These are phyloP conservation scores for Mesocentrotus franciscanus DNA, from an alignment of 53 echinoderm and acorn worm species.

Conservation along the genomic window DNA sequence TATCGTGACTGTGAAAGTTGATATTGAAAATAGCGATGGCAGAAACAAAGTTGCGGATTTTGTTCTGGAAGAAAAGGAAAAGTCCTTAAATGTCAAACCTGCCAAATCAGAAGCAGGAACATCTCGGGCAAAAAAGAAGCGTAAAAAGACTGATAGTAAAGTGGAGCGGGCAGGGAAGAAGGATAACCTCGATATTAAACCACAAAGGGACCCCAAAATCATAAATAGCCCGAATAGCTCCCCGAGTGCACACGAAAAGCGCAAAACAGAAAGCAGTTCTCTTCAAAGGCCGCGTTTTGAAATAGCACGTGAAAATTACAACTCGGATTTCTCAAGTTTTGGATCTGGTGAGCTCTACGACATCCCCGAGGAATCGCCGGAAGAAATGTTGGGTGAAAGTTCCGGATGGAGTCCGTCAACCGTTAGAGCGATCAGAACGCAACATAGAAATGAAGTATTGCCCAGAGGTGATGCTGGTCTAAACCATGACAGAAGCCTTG, in stretches of 20 bases:
- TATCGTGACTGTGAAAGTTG: conserved; percentile 67
- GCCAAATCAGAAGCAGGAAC: conserved; percentile 32
- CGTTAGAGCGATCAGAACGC: conserved; percentile 39
- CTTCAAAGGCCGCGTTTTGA: conserved; percentile 60
- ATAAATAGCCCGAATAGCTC: conserved; percentile 34
- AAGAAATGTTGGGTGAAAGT: conserved; percentile 71
- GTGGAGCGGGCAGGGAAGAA: conserved; percentile 41
- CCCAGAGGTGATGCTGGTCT: neutral
- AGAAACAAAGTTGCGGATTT: neutral
- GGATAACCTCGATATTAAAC: conserved; percentile 42
- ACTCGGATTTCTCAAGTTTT: conserved; percentile 72
- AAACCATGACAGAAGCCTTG: neutral
- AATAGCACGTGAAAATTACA: conserved; percentile 70
- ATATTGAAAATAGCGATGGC: conserved; percentile 62
- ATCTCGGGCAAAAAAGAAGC: conserved; percentile 28
- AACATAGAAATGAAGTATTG: conserved; percentile 23
- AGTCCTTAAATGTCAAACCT: neutral
- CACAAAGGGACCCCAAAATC: neutral
- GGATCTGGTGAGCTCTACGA: conserved; percentile 88
- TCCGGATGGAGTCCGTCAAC: conserved; percentile 35
- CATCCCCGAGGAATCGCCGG: conserved; percentile 89
- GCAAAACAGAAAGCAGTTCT: neutral
- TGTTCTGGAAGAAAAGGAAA: conserved; percentile 23
- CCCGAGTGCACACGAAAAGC: conserved; percentile 12
- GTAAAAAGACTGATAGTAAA: conserved; percentile 33